Evolutionary conservation across 2,113 vertebrate genomes (phyloP), one percentile per base, ranked within the genome.

Genomic region (Mesembrinibis cayennensis): DNA sequence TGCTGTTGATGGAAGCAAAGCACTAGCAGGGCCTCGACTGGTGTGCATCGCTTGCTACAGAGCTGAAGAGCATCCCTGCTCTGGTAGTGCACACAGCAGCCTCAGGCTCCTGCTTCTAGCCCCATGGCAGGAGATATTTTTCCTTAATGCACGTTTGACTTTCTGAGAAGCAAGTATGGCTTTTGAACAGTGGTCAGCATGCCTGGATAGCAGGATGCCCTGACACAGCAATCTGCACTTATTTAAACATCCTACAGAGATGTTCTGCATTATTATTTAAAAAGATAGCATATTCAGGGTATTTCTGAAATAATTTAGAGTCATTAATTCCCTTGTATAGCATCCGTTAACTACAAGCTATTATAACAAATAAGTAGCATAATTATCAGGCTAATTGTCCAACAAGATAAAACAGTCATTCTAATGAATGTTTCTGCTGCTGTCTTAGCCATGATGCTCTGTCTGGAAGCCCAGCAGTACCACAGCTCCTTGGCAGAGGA

Each of bases 311-410:
- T 87, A 92, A 94, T 89, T 92, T 70, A 45, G 26, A 93, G 17
- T 50, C 55, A 91, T 83, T 87, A 89, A 95, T 94, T 96, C 38
- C n/a, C 72, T 94, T 78, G 72, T 44, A 77, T 78, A 93, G 10
- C 67, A 95, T 83, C 50, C 91, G 94, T 93, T 95, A 96, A 89
- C 87, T 90, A 47, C n/a, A 92, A 72, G 69, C 72, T 91, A 87
- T 96, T 95, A 94, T 84, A 96, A 95, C 92, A 96, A 96, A 73
- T 95, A 92, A 96, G 71, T 77, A 86, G 49, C 2, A 5, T 86
- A 93, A 93, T 95, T 92, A 95, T 94, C 1, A 0, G 47, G 63
- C 77, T 96, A 95, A 95, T 94, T 87, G 63, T 89, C 89, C 73
- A 83, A 89, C 89, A 89, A 91, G 45, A 83, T 83, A 59, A 89